Evolutionary conservation across 2,888 invertebrate genomes (phyloP).

Genomic region (Corythucha ciliata): DNA sequence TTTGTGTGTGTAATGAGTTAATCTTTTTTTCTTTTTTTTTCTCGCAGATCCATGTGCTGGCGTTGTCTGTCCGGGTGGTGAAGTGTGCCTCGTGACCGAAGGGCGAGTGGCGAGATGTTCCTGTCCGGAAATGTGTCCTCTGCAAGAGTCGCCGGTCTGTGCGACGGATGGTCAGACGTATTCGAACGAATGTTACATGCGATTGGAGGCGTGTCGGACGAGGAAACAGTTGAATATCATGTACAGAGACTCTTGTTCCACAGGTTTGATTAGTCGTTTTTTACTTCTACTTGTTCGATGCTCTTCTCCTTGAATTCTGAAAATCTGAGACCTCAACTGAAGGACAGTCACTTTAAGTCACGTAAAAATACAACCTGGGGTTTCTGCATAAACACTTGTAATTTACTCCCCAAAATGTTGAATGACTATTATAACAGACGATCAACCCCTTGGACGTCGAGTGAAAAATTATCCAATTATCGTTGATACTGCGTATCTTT

Average conservation of each 20-base stretch:
- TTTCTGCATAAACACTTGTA: too few species aligned
- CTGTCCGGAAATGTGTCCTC: constrained; percentile 68
- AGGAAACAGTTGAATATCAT: constrained; percentile 65
- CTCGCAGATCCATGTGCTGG: constrained; percentile 74
- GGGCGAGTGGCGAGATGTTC: constrained; percentile 67
- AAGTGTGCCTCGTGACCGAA: constrained; percentile 73
- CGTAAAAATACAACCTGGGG: too few species aligned
- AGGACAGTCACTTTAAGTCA: not conserved
- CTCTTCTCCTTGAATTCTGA: not conserved
- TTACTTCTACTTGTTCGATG: too few species aligned
- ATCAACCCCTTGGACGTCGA: too few species aligned
- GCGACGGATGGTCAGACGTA: constrained; percentile 72
- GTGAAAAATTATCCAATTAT: too few species aligned
- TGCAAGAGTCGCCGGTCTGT: constrained; percentile 64
- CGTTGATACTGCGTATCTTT: too few species aligned
- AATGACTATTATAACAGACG: too few species aligned
- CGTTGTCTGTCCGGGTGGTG: constrained; percentile 64
- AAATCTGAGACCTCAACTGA: not conserved
- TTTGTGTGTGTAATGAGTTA: too few species aligned
- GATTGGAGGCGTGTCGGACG: constrained; percentile 67
- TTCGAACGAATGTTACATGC: constrained; percentile 69
- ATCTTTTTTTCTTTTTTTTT: too few species aligned
- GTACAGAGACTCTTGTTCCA: constrained; percentile 72
- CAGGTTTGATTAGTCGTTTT: too few species aligned
- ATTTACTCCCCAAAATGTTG: too few species aligned